phyloP scores from a whole-genome alignment of 2,113 vertebrate species.

The Heliornis fulica region DNA sequence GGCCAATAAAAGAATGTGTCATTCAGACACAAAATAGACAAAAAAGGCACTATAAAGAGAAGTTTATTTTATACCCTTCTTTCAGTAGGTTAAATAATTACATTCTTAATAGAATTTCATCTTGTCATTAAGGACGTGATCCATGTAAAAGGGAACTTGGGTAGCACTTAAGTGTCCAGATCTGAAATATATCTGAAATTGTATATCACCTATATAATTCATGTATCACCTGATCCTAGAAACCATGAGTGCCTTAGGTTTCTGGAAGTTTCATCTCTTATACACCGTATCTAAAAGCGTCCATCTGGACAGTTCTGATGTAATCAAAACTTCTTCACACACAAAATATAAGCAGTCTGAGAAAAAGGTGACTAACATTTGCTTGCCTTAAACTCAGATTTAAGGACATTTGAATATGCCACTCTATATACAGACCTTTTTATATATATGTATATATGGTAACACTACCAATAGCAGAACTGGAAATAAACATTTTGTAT shows the following conservation, averaged over 20 bases:
- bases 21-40: not conserved
- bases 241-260: not conserved
- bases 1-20: not conserved
- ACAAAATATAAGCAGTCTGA: not conserved
- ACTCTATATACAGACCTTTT: not conserved
- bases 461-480: not conserved
- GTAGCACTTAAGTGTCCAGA: not conserved
- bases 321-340: not conserved
- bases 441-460: not conserved
- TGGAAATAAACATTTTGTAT: not conserved
- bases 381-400: not conserved
- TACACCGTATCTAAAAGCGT: not conserved
- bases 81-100: not conserved
- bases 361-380: not conserved
- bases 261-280: not conserved
- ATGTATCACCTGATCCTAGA: not conserved
- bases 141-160: not conserved
- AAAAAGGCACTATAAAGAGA: not conserved
- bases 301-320: not conserved
- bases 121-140: not conserved
- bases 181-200: not conserved
- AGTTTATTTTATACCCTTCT: not conserved
- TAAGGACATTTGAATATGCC: not conserved
- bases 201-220: no score
- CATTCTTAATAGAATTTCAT: not conserved